Percentiles rank a stretch among this genome's conserved stretches.
These are phyloP conservation scores for Cheilosia impressa DNA, from an alignment of 2,888 invertebrate genomes.

Conservation along the genomic window DNA sequence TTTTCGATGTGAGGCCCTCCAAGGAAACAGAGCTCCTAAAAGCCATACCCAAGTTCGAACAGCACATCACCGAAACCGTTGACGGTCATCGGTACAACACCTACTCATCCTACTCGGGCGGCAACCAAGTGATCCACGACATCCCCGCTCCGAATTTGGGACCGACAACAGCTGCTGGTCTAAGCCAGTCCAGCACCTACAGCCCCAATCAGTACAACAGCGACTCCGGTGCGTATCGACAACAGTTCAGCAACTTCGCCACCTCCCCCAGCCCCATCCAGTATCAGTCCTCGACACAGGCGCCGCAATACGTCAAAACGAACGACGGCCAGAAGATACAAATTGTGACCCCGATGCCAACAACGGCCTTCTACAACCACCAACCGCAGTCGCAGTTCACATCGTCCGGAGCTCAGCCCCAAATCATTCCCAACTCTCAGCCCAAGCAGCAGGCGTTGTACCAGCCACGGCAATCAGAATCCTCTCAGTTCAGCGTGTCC, in stretches of 20 bases:
- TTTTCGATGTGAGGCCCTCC: slow-evolving; percentile 84
- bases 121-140: slow-evolving; percentile 82
- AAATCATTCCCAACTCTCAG: slow-evolving; percentile 78
- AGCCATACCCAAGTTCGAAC: slow-evolving; percentile 91
- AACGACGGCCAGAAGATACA: slow-evolving; percentile 82
- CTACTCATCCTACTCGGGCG: slow-evolving; percentile 75
- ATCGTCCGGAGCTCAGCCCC: slow-evolving; percentile 77
- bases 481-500: slow-evolving; percentile 81
- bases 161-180: slow-evolving; percentile 76
- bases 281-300: slow-evolving; percentile 75
- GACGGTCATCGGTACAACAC: slow-evolving; percentile 79
- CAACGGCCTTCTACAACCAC: slow-evolving; percentile 77
- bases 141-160: slow-evolving; percentile 82
- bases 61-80: slow-evolving; percentile 87
- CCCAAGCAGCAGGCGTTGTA: slow-evolving; percentile 78
- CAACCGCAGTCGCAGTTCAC: slow-evolving; percentile 75
- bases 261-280: slow-evolving; percentile 75
- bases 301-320: slow-evolving; percentile 81
- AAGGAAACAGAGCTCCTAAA: slow-evolving; percentile 88
- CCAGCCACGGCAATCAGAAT: slow-evolving; percentile 75
- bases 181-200: slow-evolving; percentile 56
- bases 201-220: slow-evolving; percentile 76
- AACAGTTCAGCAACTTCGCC: slow-evolving; percentile 78
- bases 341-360: slow-evolving; percentile 82
- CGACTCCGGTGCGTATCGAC: slow-evolving; percentile 69